These are phyloP conservation scores for Crotalus horridus DNA, from an alignment of 2,113 vertebrate species.

Conservation along the genomic window DNA sequence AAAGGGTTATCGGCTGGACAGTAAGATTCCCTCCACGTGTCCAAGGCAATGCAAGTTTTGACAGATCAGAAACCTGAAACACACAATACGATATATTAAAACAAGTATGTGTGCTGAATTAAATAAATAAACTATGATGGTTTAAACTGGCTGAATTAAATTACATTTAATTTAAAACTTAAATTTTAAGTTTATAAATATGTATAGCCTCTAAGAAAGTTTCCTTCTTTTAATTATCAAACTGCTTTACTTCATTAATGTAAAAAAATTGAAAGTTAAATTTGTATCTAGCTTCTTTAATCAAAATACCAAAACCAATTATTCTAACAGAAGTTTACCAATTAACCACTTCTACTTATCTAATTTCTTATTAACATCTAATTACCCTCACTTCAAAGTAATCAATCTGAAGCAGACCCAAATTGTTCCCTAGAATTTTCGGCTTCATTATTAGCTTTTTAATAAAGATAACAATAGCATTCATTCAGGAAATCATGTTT, in stretches of 20 bases:
- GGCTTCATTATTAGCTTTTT: not conserved
- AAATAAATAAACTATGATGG: not conserved
- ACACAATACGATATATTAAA: conserved; percentile 2
- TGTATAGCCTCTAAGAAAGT: not conserved
- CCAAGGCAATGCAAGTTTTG: conserved; percentile 53
- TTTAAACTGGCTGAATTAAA: not conserved
- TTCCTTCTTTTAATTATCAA: not conserved
- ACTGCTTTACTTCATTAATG: not conserved
- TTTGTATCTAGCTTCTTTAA: not conserved
- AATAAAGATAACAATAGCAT: not conserved
- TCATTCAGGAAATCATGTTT: not conserved
- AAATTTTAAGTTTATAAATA: not conserved
- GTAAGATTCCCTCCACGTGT: conserved; percentile 45
- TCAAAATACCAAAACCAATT: not conserved
- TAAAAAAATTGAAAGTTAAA: not conserved
- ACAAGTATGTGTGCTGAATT: not conserved
- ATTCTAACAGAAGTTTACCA: not conserved
- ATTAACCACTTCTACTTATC: not conserved
- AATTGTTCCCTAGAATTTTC: not conserved
- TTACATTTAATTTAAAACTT: not conserved
- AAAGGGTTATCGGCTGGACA: conserved; percentile 51
- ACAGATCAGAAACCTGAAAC: conserved; percentile 46
- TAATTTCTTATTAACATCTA: not conserved
- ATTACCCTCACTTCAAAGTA: not conserved
- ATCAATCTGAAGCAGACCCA: not conserved